phyloP scores from a whole-genome alignment of 2,888 invertebrate genomes.

The Cerceris ruficornis region DNA sequence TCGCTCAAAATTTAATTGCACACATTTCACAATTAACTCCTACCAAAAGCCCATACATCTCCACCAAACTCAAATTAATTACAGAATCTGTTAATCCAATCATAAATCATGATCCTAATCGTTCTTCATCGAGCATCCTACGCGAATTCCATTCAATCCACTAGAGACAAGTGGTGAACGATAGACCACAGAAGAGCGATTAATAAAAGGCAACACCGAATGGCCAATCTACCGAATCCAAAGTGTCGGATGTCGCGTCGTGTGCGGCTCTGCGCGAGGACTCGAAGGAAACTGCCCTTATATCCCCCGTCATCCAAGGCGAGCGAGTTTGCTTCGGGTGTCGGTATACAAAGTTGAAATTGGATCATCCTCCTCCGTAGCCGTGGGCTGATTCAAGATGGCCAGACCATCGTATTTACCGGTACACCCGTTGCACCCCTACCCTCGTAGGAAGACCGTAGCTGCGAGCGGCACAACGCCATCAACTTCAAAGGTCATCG shows the following conservation, averaged over 20 bases:
- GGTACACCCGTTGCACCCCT: constrained; percentile 47
- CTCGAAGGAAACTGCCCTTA: constrained; percentile 26
- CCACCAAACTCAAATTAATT: no score
- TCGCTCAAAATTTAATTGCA: no score
- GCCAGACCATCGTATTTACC: constrained; percentile 3
- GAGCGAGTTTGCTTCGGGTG: constrained; percentile 27
- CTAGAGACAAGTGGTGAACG: not conserved
- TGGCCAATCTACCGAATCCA: not conserved
- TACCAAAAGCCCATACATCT: no score
- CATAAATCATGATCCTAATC: no score
- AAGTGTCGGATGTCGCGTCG: not conserved
- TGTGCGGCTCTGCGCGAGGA: not conserved
- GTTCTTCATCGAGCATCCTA: no score
- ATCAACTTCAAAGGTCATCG: constrained; percentile 56
- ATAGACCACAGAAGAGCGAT: not conserved
- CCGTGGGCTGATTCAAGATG: constrained; percentile 25
- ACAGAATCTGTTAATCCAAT: no score
- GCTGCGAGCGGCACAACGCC: constrained; percentile 16
- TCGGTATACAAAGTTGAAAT: constrained; percentile 34
- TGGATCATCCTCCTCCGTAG: constrained; percentile 36
- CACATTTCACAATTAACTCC: no score
- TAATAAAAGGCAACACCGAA: not conserved
- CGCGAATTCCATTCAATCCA: not conserved
- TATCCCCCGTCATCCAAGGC: constrained; percentile 28
- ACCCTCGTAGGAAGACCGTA: constrained; percentile 25